Evolutionary conservation across 2,113 vertebrate species (phyloP).

Genomic region (Oryzias javanicus): DNA sequence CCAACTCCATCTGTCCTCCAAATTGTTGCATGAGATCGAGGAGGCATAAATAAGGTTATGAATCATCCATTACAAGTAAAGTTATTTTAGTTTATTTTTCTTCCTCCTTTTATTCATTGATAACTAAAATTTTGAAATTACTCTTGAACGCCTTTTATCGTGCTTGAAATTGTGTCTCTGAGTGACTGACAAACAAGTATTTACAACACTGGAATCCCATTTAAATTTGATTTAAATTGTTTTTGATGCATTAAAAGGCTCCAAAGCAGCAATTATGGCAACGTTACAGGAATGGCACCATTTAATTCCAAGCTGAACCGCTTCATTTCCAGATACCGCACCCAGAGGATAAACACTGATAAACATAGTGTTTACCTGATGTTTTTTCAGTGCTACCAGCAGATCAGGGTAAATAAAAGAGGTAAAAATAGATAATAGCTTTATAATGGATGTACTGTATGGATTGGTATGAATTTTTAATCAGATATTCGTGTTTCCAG

Average conservation of each 20-base stretch:
- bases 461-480: neutral
- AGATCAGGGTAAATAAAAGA: neutral
- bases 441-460: neutral
- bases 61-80: neutral
- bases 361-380: neutral
- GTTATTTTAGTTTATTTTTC: neutral
- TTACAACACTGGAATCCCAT: no score
- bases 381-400: neutral
- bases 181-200: neutral
- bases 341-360: neutral
- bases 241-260: no score
- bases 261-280: no score
- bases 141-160: neutral
- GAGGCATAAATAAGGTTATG: neutral
- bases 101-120: neutral
- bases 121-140: neutral
- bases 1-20: neutral
- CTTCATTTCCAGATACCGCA: neutral
- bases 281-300: no score
- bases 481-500: neutral
- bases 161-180: neutral
- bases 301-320: no score
- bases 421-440: neutral
- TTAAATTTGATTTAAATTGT: no score
- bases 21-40: neutral